Percentiles rank a stretch among this genome's conserved stretches.
These are phyloP conservation scores for Xenus cinereus DNA, from an alignment of 2,113 vertebrate species.

Conservation along the genomic window DNA sequence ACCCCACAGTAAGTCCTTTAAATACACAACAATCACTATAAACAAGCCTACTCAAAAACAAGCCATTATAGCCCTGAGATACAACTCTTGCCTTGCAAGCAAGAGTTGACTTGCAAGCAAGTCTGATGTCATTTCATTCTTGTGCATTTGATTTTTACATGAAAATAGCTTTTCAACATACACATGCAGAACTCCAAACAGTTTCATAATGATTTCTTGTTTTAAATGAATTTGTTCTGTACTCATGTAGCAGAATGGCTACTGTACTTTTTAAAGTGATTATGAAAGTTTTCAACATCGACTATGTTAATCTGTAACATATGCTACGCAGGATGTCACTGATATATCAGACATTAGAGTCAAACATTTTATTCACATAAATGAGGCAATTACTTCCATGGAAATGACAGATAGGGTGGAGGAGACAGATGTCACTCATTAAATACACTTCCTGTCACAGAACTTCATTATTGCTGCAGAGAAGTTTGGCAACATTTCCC, in stretches of 20 bases:
- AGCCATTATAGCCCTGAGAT: neutral
- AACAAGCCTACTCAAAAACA: neutral
- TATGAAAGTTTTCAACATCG: neutral
- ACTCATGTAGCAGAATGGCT: neutral
- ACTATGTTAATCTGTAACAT: neutral
- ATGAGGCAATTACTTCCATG: neutral
- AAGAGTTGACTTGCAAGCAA: neutral
- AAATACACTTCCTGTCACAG: neutral
- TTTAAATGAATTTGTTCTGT: neutral
- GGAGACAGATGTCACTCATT: neutral
- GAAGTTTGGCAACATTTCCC: neutral
- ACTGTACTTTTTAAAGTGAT: neutral
- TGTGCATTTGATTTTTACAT: neutral
- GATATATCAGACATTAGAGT: neutral
- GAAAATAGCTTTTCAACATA: neutral
- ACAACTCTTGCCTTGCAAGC: neutral
- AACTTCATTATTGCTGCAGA: neutral
- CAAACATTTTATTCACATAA: constrained; percentile 4
- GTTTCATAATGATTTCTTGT: neutral
- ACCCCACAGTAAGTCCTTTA: neutral
- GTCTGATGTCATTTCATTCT: neutral
- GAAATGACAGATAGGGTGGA: neutral
- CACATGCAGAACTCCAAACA: neutral
- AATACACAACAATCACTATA: neutral
- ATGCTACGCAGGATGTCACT: neutral